These are phyloP conservation scores for Meganola albula DNA, from an alignment of 2,888 invertebrate genomes.

Conservation along the genomic window DNA sequence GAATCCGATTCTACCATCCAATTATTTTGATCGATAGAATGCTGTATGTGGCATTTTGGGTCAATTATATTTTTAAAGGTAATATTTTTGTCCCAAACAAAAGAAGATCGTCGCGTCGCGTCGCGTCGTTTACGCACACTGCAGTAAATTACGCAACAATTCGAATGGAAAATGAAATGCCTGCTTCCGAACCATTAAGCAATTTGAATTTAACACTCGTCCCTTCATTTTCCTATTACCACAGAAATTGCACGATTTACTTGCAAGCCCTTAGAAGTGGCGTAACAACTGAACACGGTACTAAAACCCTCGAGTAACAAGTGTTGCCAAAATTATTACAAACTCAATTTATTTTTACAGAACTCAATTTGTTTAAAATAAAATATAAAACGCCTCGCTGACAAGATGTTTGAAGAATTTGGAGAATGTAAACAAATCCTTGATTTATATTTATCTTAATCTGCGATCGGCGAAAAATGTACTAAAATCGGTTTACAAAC, in stretches of 20 bases:
- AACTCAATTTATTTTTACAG: conserved; percentile 8
- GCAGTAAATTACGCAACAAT: conserved; percentile 70
- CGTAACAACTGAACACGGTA: conserved; percentile 26
- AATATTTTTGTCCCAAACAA: conserved; percentile 54
- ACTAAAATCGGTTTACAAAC: conserved; percentile 38
- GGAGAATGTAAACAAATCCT: conserved; percentile 10
- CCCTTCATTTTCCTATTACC: conserved; percentile 74
- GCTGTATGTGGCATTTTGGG: too few relatives aligned
- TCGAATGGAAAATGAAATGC: conserved; percentile 76
- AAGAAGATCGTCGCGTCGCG: conserved; percentile 45
- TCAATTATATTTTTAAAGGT: conserved; percentile 15
- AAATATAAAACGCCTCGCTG: background rate
- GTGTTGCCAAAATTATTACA: conserved; percentile 16
- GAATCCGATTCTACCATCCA: too few relatives aligned
- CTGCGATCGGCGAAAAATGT: conserved; percentile 21
- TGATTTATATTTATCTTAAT: conserved; percentile 17
- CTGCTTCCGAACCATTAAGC: conserved; percentile 72
- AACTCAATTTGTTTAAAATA: background rate
- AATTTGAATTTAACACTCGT: conserved; percentile 76
- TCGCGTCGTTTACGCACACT: conserved; percentile 57
- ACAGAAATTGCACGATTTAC: conserved; percentile 58
- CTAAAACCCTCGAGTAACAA: conserved; percentile 20
- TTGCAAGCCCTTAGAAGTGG: conserved; percentile 31
- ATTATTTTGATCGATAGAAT: too few relatives aligned
- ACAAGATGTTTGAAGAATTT: conserved; percentile 1